phyloP scores from a whole-genome alignment of 2,113 vertebrate genomes.

The Lagopus leucura region DNA sequence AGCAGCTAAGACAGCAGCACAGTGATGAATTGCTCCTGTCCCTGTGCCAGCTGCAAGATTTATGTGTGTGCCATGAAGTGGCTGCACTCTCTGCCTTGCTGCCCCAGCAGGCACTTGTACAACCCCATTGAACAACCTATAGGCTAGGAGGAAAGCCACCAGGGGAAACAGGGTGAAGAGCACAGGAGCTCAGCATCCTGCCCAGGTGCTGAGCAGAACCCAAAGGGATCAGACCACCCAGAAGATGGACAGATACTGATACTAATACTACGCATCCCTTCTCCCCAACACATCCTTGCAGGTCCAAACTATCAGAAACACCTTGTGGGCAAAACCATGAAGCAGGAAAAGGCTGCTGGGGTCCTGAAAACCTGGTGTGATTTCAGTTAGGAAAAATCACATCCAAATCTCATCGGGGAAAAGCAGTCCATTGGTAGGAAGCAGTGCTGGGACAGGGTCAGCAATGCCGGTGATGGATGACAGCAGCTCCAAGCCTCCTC shows the following conservation, averaged over 20 bases:
- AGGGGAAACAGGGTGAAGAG: background rate
- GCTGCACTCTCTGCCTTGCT: background rate
- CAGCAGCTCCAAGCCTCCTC: background rate
- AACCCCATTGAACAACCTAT: background rate
- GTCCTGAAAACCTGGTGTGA: background rate
- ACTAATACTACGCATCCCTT: background rate
- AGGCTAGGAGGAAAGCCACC: background rate
- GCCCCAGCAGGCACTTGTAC: background rate
- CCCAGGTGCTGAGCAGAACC: background rate
- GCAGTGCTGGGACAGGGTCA: background rate
- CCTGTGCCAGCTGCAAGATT: background rate
- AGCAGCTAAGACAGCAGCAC: rapidly evolving
- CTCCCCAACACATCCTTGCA: background rate
- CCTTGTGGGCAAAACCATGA: background rate
- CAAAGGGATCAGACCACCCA: background rate
- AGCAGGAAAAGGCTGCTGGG: background rate
- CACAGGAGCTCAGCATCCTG: background rate
- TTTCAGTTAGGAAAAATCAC: rapidly evolving
- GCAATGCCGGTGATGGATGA: rapidly evolving
- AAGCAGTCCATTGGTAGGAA: background rate
- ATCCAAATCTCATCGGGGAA: background rate
- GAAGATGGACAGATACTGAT: background rate
- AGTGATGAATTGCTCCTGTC: conserved; percentile 27
- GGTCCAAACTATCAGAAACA: background rate
- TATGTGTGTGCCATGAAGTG: background rate